Base-by-base conservation (phyloP, 1,140 invertebrate genomes). In the Akabosia matsudoensis region DNA sequence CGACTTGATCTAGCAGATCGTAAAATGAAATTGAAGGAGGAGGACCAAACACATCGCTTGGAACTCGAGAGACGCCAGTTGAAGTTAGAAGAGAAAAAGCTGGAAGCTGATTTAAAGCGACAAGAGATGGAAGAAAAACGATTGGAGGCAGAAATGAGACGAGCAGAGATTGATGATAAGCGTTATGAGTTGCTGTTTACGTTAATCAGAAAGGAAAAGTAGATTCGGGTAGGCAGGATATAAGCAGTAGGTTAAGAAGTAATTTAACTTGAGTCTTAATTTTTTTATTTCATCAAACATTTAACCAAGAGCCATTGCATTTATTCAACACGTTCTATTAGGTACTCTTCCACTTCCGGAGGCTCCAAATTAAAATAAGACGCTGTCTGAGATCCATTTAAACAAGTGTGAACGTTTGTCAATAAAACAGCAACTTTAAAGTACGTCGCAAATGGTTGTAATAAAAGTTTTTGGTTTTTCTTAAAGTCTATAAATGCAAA, bases 391-490 rank as follows among this genome's bases (percentile, higher is more conserved):
- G 37, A 73, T 1, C 75, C 75, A 61, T 76, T 28, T 33, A 78
- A n/a, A 31, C 77, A 78, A 0, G 77, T 51, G 33, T 75, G 72
- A n/a, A 61, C 54, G 56, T 78, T 78, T 28, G 73, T 64, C 1
- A 78, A 30, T 3, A 78, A 26, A 16, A 26, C 30, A 1, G 34
- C 51, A 2, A 74, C 34, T 56, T 52, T 51, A 70, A 70, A 75
- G n/a, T 64, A 75, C 14, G 45, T 34, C 37, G 26, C 67, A 30
- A 78, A 31, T 24, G 77, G 77, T 13, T 74, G 73, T 45, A 74
- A 1, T 1, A 24, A 28, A 1, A 74, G 13, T 26, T 56, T 70
- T 16, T 71, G 22, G 33, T 75, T 78, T 30, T 78, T 78, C 52
- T 71, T 74, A 28, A 33, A 78, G 22, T 78, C 76, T 1, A 78